Evolutionary conservation across 1,140 invertebrate genomes (phyloP), one percentile per base, ranked within the genome.

Genomic region (Planococcus citri): DNA sequence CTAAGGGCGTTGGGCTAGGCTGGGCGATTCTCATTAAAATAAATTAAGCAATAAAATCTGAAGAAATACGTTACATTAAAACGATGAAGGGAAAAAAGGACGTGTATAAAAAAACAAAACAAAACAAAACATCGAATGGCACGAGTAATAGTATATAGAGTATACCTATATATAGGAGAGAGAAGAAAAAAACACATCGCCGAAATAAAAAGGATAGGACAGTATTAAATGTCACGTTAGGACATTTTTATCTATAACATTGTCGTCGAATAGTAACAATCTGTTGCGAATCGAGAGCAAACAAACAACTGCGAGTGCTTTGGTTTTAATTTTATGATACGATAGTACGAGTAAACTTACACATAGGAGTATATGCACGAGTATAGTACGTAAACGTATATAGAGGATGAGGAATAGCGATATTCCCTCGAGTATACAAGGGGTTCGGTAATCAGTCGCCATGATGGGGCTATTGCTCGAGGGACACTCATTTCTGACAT

Each of bases 401-500:
- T n/a, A n/a, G n/a, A n/a, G n/a, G n/a, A n/a, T n/a, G n/a, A n/a
- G n/a, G n/a, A n/a, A n/a, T 64, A 24, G 60, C 10, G 24, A 24
- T 24, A 64, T 64, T 64, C 60, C 60, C 60, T 4, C 25, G 60
- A 27, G 60, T 27, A 24, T 64, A 64, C 60, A 64, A 64, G 25
- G 60, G 60, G 60, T 27, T 64, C 24, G 24, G 60, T 64, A 64
- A 64, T 64, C 60, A 64, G 60, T 64, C 3, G 2, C 22, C 2
- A 64, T 2, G 21, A 64, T 27, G 25, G 25, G 60, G 60, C 12
- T 25, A 24, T 64, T 64, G 60, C 60, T 27, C 60, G 24, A 25
- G 60, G 60, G 60, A 64, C 60, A 27, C 25, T 64, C 60, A 64
- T 64, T 25, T 64, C 60, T 64, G 60, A 64, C 60, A 64, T 64